A percentile compares a stretch with the other conserved stretches of the same genome.
These are phyloP conservation scores for Cephus spinipes DNA, from an alignment of 2,888 invertebrate species.

Conservation along the genomic window DNA sequence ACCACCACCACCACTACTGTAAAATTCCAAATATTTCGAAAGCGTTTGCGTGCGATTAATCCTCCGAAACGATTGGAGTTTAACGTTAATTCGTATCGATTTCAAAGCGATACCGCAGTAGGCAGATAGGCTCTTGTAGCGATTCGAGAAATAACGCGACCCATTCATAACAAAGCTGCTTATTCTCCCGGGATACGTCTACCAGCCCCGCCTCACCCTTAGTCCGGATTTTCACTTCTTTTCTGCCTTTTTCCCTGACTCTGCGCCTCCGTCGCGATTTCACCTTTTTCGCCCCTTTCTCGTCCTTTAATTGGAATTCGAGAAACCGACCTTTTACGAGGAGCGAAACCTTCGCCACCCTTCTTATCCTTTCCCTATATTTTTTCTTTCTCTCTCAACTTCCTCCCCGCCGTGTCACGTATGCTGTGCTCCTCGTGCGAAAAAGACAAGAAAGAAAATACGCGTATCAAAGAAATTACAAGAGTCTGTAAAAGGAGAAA, in stretches of 20 bases:
- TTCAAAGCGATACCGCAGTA: conserved; percentile 10
- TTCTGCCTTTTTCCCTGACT: neutral
- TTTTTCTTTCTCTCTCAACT: neutral
- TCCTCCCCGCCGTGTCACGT: neutral
- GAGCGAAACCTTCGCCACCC: neutral
- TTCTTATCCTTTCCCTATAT: neutral
- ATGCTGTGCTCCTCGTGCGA: neutral
- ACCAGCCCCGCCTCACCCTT: neutral
- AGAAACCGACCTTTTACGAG: neutral
- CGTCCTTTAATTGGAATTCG: neutral
- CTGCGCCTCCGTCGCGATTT: neutral
- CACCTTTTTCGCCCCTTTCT: neutral
- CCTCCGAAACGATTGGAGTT: conserved; percentile 16
- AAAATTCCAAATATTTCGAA: conserved; percentile 31
- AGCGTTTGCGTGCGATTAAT: conserved; percentile 35
- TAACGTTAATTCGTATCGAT: conserved; percentile 26
- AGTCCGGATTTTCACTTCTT: neutral
- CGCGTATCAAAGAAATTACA: neutral
- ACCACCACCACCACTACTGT: neutral
- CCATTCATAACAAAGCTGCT: neutral
- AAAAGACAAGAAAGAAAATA: neutral
- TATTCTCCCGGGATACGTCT: neutral
- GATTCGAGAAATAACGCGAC: neutral
- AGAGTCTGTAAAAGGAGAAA: neutral
- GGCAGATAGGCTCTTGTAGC: neutral